phyloP scores from a whole-genome alignment of 2,797 vertebrate genomes.

The Anomalospiza imberbis region DNA sequence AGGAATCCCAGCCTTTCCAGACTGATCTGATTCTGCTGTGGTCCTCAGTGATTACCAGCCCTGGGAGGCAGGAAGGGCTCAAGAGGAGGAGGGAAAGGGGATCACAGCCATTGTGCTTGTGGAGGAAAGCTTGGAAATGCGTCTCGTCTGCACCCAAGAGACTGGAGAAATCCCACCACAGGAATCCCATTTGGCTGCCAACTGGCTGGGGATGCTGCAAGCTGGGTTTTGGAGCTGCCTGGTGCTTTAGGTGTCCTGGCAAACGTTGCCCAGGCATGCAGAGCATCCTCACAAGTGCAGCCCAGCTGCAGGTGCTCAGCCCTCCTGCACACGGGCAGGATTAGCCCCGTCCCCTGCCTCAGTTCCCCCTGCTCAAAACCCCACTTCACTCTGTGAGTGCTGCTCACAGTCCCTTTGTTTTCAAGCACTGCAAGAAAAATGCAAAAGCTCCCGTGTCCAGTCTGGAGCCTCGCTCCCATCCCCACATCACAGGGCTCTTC shows the following conservation, averaged over 20 bases:
- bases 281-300: not conserved
- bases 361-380: not conserved
- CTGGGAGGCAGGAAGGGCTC: not conserved
- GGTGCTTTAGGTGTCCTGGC: not conserved
- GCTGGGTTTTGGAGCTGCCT: not conserved
- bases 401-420: not conserved
- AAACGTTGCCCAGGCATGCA: rapidly evolving
- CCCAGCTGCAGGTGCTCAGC: constrained; percentile 3
- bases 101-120: not conserved
- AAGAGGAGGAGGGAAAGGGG: not conserved
- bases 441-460: rapidly evolving
- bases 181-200: constrained; percentile 19
- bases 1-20: not conserved
- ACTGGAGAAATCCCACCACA: constrained; percentile 24
- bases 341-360: not conserved
- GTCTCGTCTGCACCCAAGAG: not conserved
- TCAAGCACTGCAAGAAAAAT: not conserved
- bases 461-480: not conserved
- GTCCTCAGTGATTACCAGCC: not conserved
- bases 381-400: rapidly evolving
- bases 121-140: not conserved
- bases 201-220: not conserved
- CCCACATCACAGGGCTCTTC: rapidly evolving
- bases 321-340: not conserved
- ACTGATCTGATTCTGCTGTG: not conserved